Evolutionary conservation across 2,797 vertebrate species (phyloP).

Genomic region (Epinephelus awoara): DNA sequence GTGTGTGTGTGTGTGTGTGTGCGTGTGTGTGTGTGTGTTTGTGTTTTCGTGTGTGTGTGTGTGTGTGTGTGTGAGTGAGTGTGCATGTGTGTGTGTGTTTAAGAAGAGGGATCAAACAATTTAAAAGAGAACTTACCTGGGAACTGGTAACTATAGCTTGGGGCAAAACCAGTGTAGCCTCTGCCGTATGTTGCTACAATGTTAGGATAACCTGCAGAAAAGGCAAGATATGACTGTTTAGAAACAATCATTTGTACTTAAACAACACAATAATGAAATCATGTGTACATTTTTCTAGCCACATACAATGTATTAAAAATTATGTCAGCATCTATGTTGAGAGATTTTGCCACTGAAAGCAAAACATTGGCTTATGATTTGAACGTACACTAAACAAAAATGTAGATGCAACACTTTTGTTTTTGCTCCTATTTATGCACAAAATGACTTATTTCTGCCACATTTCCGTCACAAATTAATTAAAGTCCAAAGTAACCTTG

Average conservation of each 20-base stretch:
- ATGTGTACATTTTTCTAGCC: too few species aligned
- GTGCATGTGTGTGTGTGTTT: not conserved
- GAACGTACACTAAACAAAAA: too few species aligned
- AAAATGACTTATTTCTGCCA: too few species aligned
- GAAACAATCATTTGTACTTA: not conserved
- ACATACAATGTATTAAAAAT: too few species aligned
- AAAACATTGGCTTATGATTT: too few species aligned
- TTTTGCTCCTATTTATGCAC: too few species aligned
- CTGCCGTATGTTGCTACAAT: conserved; percentile 94
- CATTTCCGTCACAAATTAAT: too few species aligned
- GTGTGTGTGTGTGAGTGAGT: too few species aligned
- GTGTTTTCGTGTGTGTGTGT: not conserved
- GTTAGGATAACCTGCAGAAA: conserved; percentile 92
- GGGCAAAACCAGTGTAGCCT: conserved; percentile 93
- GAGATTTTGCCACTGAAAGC: too few species aligned
- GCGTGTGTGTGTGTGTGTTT: not conserved
- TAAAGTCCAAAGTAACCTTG: too few species aligned
- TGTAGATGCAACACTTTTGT: too few species aligned
- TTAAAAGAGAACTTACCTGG: conserved; percentile 88
- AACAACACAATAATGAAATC: not conserved
- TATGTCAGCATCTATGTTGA: too few species aligned
- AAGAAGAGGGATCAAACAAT: conserved; percentile 42
- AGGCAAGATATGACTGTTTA: not conserved
- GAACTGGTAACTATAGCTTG: conserved; percentile 95
- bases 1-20: not conserved